These are phyloP conservation scores for Mycalesis mineus DNA, from an alignment of 2,888 invertebrate species.

Conservation along the genomic window DNA sequence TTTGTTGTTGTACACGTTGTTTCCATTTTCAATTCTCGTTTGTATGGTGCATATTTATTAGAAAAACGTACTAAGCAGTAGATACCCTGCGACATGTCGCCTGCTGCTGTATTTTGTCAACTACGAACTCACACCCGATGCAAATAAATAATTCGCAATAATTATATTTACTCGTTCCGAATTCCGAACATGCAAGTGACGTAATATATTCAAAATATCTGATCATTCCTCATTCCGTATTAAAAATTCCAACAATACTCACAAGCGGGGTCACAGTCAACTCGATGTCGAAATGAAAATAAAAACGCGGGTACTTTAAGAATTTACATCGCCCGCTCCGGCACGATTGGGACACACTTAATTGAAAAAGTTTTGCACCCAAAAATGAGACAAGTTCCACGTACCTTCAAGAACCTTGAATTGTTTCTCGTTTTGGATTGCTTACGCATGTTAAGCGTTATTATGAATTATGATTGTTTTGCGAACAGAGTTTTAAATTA, in stretches of 20 bases:
- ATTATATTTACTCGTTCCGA: not conserved
- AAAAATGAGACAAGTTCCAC: constrained; percentile 33
- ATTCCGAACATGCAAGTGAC: constrained; percentile 1
- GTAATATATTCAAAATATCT: constrained; percentile 15
- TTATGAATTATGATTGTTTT: not conserved
- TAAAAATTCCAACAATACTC: constrained; percentile 26
- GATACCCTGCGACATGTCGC: too few relatives aligned
- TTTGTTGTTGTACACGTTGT: too few relatives aligned
- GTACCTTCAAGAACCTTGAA: constrained; percentile 45
- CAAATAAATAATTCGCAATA: too few relatives aligned
- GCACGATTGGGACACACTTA: constrained; percentile 42
- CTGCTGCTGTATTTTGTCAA: too few relatives aligned
- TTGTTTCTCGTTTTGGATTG: constrained; percentile 53
- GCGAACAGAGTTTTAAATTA: too few relatives aligned
- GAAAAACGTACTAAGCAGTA: too few relatives aligned
- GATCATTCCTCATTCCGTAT: constrained; percentile 20
- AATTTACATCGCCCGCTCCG: constrained; percentile 29
- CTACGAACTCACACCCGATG: too few relatives aligned
- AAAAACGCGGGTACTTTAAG: constrained; percentile 28
- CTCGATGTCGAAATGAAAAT: constrained; percentile 28
- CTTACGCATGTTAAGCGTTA: constrained; percentile 34
- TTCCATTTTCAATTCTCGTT: too few relatives aligned
- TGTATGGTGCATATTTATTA: too few relatives aligned
- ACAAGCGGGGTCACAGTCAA: constrained; percentile 21
- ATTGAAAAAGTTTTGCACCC: constrained; percentile 62